Evolutionary conservation across 2,888 invertebrate genomes (phyloP), one percentile per base, ranked within the genome.

Genomic region (Heteropelma amictum): DNA sequence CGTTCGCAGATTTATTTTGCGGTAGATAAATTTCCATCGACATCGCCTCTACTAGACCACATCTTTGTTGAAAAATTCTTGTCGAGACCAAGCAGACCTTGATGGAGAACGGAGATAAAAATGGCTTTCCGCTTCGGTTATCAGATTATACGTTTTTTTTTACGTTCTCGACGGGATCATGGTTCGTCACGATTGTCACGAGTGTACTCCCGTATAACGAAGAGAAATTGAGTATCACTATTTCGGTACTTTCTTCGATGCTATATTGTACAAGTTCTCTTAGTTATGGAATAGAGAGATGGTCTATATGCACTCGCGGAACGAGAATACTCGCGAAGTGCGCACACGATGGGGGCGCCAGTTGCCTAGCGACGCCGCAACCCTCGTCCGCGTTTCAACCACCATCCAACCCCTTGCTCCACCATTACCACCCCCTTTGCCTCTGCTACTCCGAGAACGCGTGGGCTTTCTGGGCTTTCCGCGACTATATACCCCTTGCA

Each of bases 341-440:
- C 35, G 69, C 56, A 58, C 54, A 75, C 77, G 77, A 81, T 79
- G 78, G 81, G 83, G 85, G 85, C 81, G 83, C 81, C 79, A 82
- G 84, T 84, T 84, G 84, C 84, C 84, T 84, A 84, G 84, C 84
- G 84, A 84, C 84, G 79, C 61, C 56, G 56, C 61, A 71, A 65
- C 75, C 70, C 75, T 75, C 71, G 61, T 51, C 45, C 42, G 71
- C 56, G 67, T 63, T 71, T 71, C 71, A 71, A 75, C 75, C 77
- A 67, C 56, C 79, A 42, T 40, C 76, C 53, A 77, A 82, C 77
- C 80, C 75, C 67, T 79, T 79, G 65, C 72, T 70, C 74, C 77
- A 77, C 75, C 49, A 40, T 53, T 71, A 53, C 56, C 58, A 64
- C 68, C 71, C 75, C 76, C 70, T 38, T 72, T 63, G 78, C 78